Evolutionary conservation across 2,888 invertebrate species (phyloP).

Genomic region (Disparrhopalites patrizii): DNA sequence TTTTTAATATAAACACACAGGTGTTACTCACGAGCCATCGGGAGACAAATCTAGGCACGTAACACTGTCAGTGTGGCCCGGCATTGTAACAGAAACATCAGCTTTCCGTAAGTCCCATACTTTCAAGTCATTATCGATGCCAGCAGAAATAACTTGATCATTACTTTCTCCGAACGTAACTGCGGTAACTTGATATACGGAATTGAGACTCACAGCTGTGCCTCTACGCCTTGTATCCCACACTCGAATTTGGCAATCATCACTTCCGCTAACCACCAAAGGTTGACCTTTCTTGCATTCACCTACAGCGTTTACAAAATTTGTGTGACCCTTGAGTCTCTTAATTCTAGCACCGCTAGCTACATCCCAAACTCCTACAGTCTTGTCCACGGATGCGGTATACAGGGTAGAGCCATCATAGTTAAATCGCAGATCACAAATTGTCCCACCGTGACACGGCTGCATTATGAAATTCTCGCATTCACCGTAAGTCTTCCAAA

Average conservation of each 20-base stretch:
- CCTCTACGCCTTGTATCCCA: conserved; percentile 62
- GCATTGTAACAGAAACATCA: conserved; percentile 73
- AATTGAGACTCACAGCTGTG: conserved; percentile 62
- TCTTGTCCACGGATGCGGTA: conserved; percentile 91
- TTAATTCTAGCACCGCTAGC: conserved; percentile 81
- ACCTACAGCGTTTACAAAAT: conserved; percentile 60
- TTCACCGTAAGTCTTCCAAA: conserved; percentile 97
- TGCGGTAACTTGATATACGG: conserved; percentile 73
- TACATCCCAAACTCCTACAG: conserved; percentile 92
- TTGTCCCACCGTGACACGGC: conserved; percentile 81
- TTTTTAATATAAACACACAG: conserved; percentile 12
- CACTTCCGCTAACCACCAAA: conserved; percentile 85
- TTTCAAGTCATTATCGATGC: conserved; percentile 96
- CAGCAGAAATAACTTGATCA: conserved; percentile 82
- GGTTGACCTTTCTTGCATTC: conserved; percentile 81
- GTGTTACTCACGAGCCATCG: conserved; percentile 62
- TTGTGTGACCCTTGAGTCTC: conserved; percentile 70
- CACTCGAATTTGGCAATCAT: conserved; percentile 87
- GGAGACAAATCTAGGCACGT: conserved; percentile 80
- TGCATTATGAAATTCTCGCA: conserved; percentile 94
- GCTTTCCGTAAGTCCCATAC: conserved; percentile 92
- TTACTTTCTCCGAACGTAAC: conserved; percentile 93
- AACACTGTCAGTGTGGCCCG: conserved; percentile 93
- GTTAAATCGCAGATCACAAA: conserved; percentile 45
- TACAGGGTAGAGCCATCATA: conserved; percentile 69